Percentiles rank a stretch among this genome's conserved stretches.
phyloP scores from a whole-genome alignment of 2,888 invertebrate genomes.

The Girardia tigrina region DNA sequence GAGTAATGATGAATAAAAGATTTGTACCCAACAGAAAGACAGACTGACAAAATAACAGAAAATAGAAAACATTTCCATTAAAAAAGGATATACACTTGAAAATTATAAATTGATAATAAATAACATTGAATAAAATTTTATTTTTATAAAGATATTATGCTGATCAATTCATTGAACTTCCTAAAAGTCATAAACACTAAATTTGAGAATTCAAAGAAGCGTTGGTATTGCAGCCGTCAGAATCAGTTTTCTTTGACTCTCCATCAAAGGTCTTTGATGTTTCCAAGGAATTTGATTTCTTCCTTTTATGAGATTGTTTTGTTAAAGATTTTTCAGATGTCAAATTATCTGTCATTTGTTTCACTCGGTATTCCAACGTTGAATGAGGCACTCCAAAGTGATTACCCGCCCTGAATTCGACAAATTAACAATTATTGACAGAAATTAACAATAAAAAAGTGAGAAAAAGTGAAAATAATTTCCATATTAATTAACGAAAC shows the following conservation, averaged over 20 bases:
- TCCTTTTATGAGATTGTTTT: not conserved
- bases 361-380: conserved; percentile 81
- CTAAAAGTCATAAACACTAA: not conserved
- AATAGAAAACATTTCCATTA: no score
- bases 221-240: not conserved
- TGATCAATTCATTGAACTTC: not conserved
- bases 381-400: conserved; percentile 97
- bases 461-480: not conserved
- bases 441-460: not conserved
- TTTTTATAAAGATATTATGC: not conserved
- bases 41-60: no score
- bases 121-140: not conserved
- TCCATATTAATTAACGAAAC: no score
- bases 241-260: not conserved
- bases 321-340: not conserved
- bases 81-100: no score
- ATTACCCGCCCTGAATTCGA: conserved; percentile 63
- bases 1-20: no score
- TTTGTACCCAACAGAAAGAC: no score
- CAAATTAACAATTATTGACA: not conserved
- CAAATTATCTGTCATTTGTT: conserved; percentile 40
- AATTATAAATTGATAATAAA: no score
- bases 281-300: not conserved
- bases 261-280: not conserved
- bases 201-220: not conserved